These are phyloP conservation scores for Dendrocincla fuliginosa DNA, from an alignment of 2,797 vertebrate genomes.

Conservation along the genomic window DNA sequence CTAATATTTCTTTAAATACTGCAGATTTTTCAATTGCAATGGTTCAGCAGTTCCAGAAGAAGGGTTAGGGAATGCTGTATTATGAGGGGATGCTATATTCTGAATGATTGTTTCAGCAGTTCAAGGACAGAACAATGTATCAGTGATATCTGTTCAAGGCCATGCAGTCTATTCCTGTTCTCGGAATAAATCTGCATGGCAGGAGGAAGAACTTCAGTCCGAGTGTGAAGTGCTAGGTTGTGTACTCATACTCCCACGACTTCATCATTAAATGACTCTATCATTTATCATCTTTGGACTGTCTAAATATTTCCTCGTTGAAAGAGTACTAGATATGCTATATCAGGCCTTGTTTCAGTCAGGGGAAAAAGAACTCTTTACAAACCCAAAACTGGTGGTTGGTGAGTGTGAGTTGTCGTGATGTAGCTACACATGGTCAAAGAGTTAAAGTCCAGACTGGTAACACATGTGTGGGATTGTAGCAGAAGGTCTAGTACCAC, in stretches of 20 bases:
- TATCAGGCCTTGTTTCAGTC: background rate
- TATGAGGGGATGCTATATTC: background rate
- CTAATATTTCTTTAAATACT: background rate
- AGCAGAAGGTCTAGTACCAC: background rate
- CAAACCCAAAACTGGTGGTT: background rate
- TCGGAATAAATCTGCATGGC: background rate
- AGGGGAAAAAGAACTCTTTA: background rate
- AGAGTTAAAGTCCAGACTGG: rapidly evolving
- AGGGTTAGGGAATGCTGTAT: background rate
- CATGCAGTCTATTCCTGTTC: background rate
- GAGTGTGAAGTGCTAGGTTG: background rate
- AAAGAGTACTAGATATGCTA: background rate
- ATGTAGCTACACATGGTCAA: background rate
- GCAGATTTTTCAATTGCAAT: background rate
- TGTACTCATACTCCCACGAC: background rate
- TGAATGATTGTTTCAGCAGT: background rate
- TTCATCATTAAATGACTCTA: background rate
- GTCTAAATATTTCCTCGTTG: background rate
- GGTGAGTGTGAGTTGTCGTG: background rate
- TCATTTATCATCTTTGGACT: background rate
- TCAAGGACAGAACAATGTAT: background rate
- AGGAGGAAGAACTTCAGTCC: background rate
- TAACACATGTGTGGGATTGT: background rate
- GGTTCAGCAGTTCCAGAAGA: background rate
- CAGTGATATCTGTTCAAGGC: background rate